These are phyloP conservation scores for Dorcus parallelipipedus DNA, from an alignment of 2,888 invertebrate species.

Conservation along the genomic window DNA sequence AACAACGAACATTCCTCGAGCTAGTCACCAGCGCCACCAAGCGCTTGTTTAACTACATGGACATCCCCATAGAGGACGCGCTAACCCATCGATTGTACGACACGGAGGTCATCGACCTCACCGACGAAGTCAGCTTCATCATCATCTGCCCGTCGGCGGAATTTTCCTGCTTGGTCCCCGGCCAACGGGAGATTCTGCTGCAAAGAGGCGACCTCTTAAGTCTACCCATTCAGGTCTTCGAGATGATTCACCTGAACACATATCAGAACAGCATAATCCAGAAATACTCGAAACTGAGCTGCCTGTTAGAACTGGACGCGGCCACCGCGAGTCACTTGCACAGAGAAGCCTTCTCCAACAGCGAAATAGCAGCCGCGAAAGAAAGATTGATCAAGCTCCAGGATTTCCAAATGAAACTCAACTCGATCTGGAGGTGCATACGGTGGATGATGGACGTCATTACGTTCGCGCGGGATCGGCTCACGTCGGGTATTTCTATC, in stretches of 20 bases:
- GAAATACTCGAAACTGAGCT: conserved; percentile 88
- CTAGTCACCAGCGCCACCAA: conserved; percentile 71
- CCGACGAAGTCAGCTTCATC: conserved; percentile 85
- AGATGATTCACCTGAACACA: conserved; percentile 92
- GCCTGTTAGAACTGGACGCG: conserved; percentile 88
- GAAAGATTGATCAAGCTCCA: conserved; percentile 78
- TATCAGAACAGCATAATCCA: conserved; percentile 89
- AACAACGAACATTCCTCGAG: conserved; percentile 77
- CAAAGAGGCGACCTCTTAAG: conserved; percentile 84
- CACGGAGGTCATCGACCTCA: conserved; percentile 89
- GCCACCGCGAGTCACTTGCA: conserved; percentile 90
- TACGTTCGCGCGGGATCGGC: conserved; percentile 84
- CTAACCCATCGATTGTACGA: conserved; percentile 82
- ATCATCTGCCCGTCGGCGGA: conserved; percentile 91
- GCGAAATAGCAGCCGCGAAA: conserved; percentile 82
- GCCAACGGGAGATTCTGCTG: conserved; percentile 79
- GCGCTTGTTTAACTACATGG: conserved; percentile 77
- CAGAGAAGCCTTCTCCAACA: conserved; percentile 90
- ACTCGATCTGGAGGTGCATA: conserved; percentile 87
- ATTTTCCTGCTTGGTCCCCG: conserved; percentile 86
- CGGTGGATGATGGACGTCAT: conserved; percentile 97
- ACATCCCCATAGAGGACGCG: conserved; percentile 67
- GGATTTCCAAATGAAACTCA: conserved; percentile 81
- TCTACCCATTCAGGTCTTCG: conserved; percentile 88
- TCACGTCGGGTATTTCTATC: conserved; percentile 43